phyloP scores from a whole-genome alignment of 1,140 invertebrate genomes.

The Euwallacea fornicatus region DNA sequence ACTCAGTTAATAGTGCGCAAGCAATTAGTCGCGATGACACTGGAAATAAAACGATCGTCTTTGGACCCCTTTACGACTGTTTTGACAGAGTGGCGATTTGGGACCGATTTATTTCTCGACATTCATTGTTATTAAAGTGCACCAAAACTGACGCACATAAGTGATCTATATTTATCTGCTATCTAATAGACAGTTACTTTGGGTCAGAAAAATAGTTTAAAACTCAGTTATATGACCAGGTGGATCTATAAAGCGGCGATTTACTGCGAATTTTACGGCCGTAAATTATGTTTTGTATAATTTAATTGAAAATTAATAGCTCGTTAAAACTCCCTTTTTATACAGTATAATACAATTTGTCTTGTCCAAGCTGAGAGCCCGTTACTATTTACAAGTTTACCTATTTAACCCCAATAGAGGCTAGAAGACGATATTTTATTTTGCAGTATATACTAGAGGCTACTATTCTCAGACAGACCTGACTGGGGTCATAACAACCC shows the following conservation, averaged over 20 bases:
- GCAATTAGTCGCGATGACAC: too few relatives aligned
- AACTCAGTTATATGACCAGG: not conserved
- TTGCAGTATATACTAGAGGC: slow-evolving; percentile 46
- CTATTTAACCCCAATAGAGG: not conserved
- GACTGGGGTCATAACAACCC: slow-evolving; percentile 24
- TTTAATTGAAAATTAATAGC: slow-evolving; percentile 18
- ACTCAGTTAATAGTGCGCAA: too few relatives aligned
- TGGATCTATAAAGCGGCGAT: not conserved
- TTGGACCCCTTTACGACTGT: too few relatives aligned
- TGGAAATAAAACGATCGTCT: too few relatives aligned
- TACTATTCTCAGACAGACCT: slow-evolving; percentile 33
- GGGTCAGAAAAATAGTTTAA: too few relatives aligned
- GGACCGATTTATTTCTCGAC: too few relatives aligned
- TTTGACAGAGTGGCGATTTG: not conserved
- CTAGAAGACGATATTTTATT: not conserved
- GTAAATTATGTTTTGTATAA: slow-evolving; percentile 11
- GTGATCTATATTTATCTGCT: too few relatives aligned
- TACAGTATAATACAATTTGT: too few relatives aligned
- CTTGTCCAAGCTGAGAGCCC: too few relatives aligned
- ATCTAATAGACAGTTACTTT: too few relatives aligned
- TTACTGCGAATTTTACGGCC: slow-evolving; percentile 12
- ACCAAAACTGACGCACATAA: too few relatives aligned
- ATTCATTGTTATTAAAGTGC: too few relatives aligned
- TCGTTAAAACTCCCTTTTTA: slow-evolving; percentile 9
- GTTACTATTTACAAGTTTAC: not conserved